Base-by-base conservation (phyloP, 2,113 vertebrate genomes). In the Siphamia tubifer region DNA sequence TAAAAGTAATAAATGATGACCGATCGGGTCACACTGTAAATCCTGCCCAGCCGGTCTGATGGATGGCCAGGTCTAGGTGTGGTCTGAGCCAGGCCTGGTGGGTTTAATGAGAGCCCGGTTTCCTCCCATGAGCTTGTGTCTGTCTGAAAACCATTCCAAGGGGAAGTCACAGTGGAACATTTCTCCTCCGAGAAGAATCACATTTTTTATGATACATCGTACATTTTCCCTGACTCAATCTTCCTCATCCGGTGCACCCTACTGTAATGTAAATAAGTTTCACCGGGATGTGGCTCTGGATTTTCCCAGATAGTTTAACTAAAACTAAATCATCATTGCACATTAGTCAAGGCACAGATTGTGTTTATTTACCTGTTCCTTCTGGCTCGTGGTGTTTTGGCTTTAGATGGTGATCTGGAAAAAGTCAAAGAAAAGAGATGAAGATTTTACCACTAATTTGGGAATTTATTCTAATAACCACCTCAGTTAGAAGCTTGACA, bases 1-100 rank as follows among this genome's bases (percentile, higher is more conserved):
- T 90, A 90, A 90, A 91, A 89, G 82, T 90, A 90, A 90, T 88
- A 87, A 89, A 91, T 90, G 87, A 87, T 86, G 86, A 85, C 82
- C 77, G 81, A 90, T 90, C 82, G 55, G 85, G 73, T 84, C 83
- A 68, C 79, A 85, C 76, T 87, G 80, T 90, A 90, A 92, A 92
- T 90, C 78, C 85, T 78, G 83, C 77, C 70, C 56, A 78, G 83
- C 82, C 81, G 67, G 72, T 39, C 84, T 90, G 87, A 90, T 87
- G 83, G 80, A 89, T 89, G 52, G 82, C 65, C 60, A 49, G 53
- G 67, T 54, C 71, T 66, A 66, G 75, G 77, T 81, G 72, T 87
- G 68, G 79, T 85, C 78, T 70, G 58, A 81, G 72, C 73, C 66
- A 62, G 74, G 78, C 68, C 72, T 67, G 77, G 32, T 68, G 38